Percentiles rank a stretch among this genome's conserved stretches.
These are phyloP conservation scores for Pachypsylla venusta DNA, from an alignment of 1,140 invertebrate species.

Conservation along the genomic window DNA sequence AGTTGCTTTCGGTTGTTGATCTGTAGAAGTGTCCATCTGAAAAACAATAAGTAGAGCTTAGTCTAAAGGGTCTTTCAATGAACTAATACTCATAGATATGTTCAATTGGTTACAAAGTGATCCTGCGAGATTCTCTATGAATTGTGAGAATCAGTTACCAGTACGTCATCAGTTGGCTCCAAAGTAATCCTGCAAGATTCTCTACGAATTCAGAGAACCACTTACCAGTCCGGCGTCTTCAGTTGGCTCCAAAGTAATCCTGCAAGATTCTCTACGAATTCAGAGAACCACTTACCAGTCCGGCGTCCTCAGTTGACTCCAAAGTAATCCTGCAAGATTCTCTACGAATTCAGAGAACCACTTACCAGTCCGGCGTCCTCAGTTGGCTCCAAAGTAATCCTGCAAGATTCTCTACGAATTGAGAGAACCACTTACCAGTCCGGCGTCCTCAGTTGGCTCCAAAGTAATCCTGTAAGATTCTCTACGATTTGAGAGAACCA, in stretches of 20 bases:
- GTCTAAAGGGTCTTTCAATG: too few relatives aligned
- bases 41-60: too few relatives aligned
- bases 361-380: conserved; percentile 62
- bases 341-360: too few relatives aligned
- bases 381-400: conserved; percentile 57
- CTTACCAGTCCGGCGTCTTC: conserved; percentile 62
- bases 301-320: conserved; percentile 63
- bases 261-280: conserved; percentile 53
- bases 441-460: conserved; percentile 63
- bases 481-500: too few relatives aligned
- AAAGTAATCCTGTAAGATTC: conserved; percentile 55
- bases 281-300: conserved; percentile 53
- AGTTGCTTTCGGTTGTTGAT: too few relatives aligned
- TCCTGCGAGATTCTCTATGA: too few relatives aligned
- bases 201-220: too few relatives aligned
- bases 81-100: too few relatives aligned
- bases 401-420: conserved; percentile 53
- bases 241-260: conserved; percentile 57
- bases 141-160: too few relatives aligned
- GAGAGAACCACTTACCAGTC: conserved; percentile 53
- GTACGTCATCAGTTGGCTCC: too few relatives aligned
- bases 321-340: conserved; percentile 55
- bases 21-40: conserved; percentile 39
- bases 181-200: too few relatives aligned
- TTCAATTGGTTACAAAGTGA: too few relatives aligned